Evolutionary conservation across 2,888 invertebrate genomes (phyloP), one percentile per base, ranked within the genome.

Genomic region (Drosophila engyochracea): DNA sequence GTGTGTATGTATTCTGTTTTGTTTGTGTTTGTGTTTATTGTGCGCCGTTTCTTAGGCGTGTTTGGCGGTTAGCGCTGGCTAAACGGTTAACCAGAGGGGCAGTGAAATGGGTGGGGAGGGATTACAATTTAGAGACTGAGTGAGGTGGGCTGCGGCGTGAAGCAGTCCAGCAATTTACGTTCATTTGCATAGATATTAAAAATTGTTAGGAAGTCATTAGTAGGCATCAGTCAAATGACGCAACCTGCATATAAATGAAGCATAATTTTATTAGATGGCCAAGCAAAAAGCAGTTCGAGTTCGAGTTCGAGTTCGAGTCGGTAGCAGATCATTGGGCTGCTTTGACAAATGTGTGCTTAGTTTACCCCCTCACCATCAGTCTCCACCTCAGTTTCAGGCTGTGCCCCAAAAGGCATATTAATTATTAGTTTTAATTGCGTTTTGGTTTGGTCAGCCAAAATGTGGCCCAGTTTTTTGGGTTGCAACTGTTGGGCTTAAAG

Each of bases 151-250:
- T 52, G 52, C 3, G 72, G 73, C 68, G 81, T 69, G 68, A 83
- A 82, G 58, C 76, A 74, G 87, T 75, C 87, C 74, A 82, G 81
- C 89, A 89, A 91, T 91, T 90, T 90, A 87, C 85, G 84, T 84
- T 90, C 88, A 90, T 90, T 90, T 90, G 90, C 90, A 91, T 90
- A 91, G 91, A 91, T 90, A 90, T 91, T 90, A 90, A 90, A 90
- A 91, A 90, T 91, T 91, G 90, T 90, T 90, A 91, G 90, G 85
- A 89, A 90, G 85, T 89, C 85, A 90, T 91, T 90, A 91, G 90
- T 81, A 91, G 89, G 87, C 90, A 90, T 91, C 86, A 91, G 87
- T 90, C 90, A 90, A 86, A 89, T 86, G 82, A 90, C 83, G 85
- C 90, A 83, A 76, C 82, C 90, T 90, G 90, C 90, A 90, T 91